Percentiles rank a stretch among this genome's conserved stretches.
phyloP scores from a whole-genome alignment of 1,140 invertebrate species.

The Diabrotica undecimpunctata region DNA sequence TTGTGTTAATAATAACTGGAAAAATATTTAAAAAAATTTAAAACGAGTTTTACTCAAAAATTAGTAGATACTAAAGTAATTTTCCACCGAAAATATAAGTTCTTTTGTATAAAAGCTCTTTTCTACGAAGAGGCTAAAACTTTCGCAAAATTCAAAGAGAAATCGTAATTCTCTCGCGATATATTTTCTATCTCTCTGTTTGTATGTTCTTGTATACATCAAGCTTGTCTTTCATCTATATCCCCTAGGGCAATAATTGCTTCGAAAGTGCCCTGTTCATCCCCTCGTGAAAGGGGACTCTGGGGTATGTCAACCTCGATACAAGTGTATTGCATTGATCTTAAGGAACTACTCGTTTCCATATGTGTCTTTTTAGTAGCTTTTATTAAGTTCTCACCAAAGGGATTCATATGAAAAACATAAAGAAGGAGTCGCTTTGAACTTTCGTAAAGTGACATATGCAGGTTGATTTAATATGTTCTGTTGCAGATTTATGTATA shows the following conservation, averaged over 20 bases:
- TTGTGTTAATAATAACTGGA: no score
- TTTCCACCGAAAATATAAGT: no score
- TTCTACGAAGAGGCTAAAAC: neutral
- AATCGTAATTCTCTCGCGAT: slow-evolving; percentile 1
- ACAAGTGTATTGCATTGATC: neutral
- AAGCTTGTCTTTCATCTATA: slow-evolving; percentile 13
- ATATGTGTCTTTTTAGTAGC: neutral
- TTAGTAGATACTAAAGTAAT: no score
- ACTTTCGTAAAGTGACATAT: no score
- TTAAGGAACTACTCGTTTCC: neutral
- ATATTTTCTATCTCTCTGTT: neutral
- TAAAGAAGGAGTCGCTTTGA: no score
- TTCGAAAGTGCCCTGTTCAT: slow-evolving; percentile 15
- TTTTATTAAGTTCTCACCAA: no score
- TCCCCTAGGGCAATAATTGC: slow-evolving; percentile 20
- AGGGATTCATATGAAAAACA: no score
- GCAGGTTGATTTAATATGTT: no score
- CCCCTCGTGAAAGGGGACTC: slow-evolving; percentile 8
- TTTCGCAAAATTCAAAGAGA: slow-evolving; percentile 8
- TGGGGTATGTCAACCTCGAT: neutral
- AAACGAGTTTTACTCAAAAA: no score
- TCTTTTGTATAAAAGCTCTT: no score
- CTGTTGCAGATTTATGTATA: no score
- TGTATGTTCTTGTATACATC: slow-evolving; percentile 7
- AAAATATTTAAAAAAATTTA: no score